phyloP scores from a whole-genome alignment of 92 coral and sea anemone genomes.

The Palythoa heliodiscus region DNA sequence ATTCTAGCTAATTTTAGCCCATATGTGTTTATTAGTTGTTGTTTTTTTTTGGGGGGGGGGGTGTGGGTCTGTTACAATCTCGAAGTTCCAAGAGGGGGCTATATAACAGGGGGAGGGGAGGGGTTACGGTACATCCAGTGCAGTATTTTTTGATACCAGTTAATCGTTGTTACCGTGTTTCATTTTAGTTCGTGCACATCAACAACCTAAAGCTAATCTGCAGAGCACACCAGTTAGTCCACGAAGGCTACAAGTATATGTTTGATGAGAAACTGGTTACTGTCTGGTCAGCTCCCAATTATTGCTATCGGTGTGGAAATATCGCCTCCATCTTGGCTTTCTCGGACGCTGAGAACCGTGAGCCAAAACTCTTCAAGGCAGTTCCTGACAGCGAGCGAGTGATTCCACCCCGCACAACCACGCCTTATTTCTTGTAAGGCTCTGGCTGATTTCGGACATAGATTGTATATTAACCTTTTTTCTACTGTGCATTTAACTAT shows the following conservation, averaged over 20 bases:
- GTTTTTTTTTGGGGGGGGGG: neutral
- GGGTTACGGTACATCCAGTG: too few species aligned
- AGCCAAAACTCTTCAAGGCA: constrained; percentile 95
- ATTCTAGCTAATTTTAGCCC: too few species aligned
- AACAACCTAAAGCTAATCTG: constrained; percentile 97
- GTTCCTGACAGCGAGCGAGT: constrained; percentile 95
- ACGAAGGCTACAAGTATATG: constrained; percentile 99
- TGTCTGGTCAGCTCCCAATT: constrained; percentile 99
- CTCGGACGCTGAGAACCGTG: constrained; percentile 89
- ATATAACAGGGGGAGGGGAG: neutral
- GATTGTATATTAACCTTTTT: neutral
- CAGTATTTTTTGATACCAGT: neutral
- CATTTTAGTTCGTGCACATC: constrained; percentile 88
- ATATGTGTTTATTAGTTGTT: too few species aligned
- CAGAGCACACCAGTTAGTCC: constrained; percentile 96
- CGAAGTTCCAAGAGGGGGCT: too few species aligned
- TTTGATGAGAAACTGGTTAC: constrained; percentile 97
- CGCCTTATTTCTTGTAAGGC: constrained; percentile 86
- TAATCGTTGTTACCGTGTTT: neutral
- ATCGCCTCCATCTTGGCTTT: constrained; percentile 96
- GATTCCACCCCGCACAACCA: constrained; percentile 95
- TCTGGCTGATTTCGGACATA: neutral
- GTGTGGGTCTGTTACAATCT: too few species aligned
- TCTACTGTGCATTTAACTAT: too few species aligned
- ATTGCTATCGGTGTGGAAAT: constrained; percentile 98